phyloP scores from a whole-genome alignment of 2,797 vertebrate genomes.

The Sandelia bainsii region DNA sequence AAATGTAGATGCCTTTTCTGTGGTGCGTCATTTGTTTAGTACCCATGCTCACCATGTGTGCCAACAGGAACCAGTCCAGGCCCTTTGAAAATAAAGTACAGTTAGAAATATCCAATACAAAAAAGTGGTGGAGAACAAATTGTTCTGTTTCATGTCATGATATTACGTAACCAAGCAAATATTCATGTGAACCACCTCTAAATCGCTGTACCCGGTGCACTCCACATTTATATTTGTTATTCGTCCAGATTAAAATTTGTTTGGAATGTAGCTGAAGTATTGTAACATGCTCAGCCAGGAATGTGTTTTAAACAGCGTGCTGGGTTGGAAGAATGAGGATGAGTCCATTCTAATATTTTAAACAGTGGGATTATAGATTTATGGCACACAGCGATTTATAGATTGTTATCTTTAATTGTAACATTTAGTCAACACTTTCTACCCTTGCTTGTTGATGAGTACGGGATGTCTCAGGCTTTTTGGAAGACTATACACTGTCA shows the following conservation, averaged over 20 bases:
- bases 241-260: slow-evolving; percentile 20
- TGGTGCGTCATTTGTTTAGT: slow-evolving; percentile 57
- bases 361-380: background rate
- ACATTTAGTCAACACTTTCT: slow-evolving; percentile 23
- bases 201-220: slow-evolving; percentile 8
- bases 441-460: slow-evolving; percentile 34
- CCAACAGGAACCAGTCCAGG: slow-evolving; percentile 47
- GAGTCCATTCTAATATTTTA: background rate
- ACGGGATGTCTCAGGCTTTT: slow-evolving; percentile 27
- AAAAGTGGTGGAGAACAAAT: slow-evolving; percentile 41
- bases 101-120: slow-evolving; percentile 44
- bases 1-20: slow-evolving; percentile 42
- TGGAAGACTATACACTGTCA: slow-evolving; percentile 39
- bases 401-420: slow-evolving; percentile 9
- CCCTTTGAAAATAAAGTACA: slow-evolving; percentile 42
- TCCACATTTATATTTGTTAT: slow-evolving; percentile 15
- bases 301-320: slow-evolving; percentile 17
- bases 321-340: background rate
- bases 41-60: slow-evolving; percentile 22
- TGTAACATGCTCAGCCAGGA: slow-evolving; percentile 17
- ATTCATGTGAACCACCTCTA: slow-evolving; percentile 33
- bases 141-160: slow-evolving; percentile 38
- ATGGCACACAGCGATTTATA: background rate
- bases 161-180: slow-evolving; percentile 37
- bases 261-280: slow-evolving; percentile 8